Base-by-base conservation (phyloP, 2,113 vertebrate species). In the Puma concolor region DNA sequence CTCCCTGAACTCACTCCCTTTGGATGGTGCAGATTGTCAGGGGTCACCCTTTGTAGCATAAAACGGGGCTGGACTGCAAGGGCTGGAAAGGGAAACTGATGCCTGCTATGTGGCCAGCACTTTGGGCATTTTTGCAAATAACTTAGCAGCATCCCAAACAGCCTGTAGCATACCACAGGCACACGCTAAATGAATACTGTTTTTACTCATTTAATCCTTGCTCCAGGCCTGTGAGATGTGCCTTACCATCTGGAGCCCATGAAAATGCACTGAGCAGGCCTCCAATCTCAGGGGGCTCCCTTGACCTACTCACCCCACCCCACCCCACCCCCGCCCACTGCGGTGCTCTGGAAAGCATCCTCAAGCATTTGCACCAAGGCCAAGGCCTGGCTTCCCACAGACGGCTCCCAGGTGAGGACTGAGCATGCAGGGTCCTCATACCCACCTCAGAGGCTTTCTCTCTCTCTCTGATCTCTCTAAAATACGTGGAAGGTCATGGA, bases 151-250 rank as follows among this genome's bases (percentile, higher is more conserved):
- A 13, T 15, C 88, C 23, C 15, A 2, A 38, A 7, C 0, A 0
- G 63, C 5, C 19, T 0, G 0, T 1, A 21, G 93, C 16, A 0
- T 15, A 0, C 5, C 3, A 16, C 2, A 19, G 44, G 19, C 9
- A 1, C 0, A 8, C 0, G 0, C 0, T 6, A 3, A 14, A 2
- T 2, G 4, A 31, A 4, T 4, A 15, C 1, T 4, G 1, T 27
- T 19, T 5, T 4, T 15, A 0, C 5, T 36, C 44, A 2, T 1
- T 0, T 0, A 0, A 8, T 3, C 25, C 31, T 63, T 16, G 60
- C 3, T 0, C 0, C 36, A 21, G 84, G 41, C 44, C 48, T 25
- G 2, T 14, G 25, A 16, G 76, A 63, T 0, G 15, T 1, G 27
- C 38, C 15, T 38, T 3, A 0, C 67, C 1, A 1, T 6, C 72